A percentile compares a stretch with the other conserved stretches of the same genome.
These are phyloP conservation scores for Drosophila lacteicornis DNA, from an alignment of 1,140 invertebrate genomes.

Conservation along the genomic window DNA sequence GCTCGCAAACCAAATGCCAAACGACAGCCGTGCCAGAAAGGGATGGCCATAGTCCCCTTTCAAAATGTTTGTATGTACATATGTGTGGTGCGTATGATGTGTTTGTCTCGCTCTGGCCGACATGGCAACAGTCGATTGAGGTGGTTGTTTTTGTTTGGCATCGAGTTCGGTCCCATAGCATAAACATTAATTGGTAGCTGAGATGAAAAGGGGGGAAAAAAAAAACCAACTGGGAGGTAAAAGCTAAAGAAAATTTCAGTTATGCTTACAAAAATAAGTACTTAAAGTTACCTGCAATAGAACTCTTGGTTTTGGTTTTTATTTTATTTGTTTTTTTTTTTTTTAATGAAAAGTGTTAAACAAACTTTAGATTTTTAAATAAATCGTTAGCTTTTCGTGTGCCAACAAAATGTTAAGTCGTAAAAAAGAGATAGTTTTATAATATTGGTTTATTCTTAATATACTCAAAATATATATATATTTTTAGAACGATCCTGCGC, in stretches of 20 bases:
- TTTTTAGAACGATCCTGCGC: constrained; percentile 77
- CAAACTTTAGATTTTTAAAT: too few species aligned
- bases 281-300: too few species aligned
- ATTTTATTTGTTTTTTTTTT: too few species aligned
- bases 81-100: neutral
- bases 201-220: neutral
- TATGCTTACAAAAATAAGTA: too few species aligned
- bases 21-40: constrained; percentile 14
- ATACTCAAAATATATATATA: neutral
- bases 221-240: too few species aligned
- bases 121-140: constrained; percentile 5
- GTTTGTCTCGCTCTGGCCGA: constrained; percentile 40
- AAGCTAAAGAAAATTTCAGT: too few species aligned
- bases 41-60: constrained; percentile 12
- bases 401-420: too few species aligned
- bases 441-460: neutral
- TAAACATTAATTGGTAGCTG: constrained; percentile 19
- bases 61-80: neutral
- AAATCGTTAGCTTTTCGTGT: too few species aligned
- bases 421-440: neutral
- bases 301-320: too few species aligned
- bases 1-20: constrained; percentile 62
- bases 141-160: constrained; percentile 60
- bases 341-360: too few species aligned
- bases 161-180: constrained; percentile 16